These are phyloP conservation scores for Calyptomena viridis DNA, from an alignment of 2,113 vertebrate genomes.

Conservation along the genomic window DNA sequence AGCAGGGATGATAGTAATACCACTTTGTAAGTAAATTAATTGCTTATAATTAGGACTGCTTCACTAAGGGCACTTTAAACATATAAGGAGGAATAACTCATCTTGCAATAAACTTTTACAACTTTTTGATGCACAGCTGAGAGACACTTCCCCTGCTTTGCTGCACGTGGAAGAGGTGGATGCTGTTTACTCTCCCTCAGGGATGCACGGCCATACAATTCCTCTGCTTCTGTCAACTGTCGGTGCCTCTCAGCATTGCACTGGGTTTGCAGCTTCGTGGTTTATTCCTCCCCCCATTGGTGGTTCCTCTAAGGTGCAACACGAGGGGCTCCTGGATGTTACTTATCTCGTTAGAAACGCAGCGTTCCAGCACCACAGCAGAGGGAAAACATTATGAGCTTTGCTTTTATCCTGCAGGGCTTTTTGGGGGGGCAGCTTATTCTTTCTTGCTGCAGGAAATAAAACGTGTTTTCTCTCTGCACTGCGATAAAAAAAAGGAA, in stretches of 20 bases:
- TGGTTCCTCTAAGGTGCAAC: background rate
- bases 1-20: background rate
- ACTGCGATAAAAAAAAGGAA: background rate
- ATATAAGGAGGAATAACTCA: background rate
- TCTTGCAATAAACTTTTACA: background rate
- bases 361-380: background rate
- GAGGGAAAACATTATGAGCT: background rate
- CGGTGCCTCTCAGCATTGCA: background rate
- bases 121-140: background rate
- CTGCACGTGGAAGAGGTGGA: fast-evolving
- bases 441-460: background rate
- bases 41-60: background rate
- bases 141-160: background rate
- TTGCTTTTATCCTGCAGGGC: background rate
- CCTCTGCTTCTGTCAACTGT: background rate
- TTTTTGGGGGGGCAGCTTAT: background rate
- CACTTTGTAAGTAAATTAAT: background rate
- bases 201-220: background rate
- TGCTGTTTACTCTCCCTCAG: background rate
- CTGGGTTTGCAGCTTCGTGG: background rate
- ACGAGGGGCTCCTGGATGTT: background rate
- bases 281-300: background rate
- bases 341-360: background rate
- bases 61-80: background rate
- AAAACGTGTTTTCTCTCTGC: background rate